Percentiles rank a stretch among this genome's conserved stretches.
Evolutionary conservation across 2,797 vertebrate species (phyloP).

Genomic region (Catharus ustulatus): DNA sequence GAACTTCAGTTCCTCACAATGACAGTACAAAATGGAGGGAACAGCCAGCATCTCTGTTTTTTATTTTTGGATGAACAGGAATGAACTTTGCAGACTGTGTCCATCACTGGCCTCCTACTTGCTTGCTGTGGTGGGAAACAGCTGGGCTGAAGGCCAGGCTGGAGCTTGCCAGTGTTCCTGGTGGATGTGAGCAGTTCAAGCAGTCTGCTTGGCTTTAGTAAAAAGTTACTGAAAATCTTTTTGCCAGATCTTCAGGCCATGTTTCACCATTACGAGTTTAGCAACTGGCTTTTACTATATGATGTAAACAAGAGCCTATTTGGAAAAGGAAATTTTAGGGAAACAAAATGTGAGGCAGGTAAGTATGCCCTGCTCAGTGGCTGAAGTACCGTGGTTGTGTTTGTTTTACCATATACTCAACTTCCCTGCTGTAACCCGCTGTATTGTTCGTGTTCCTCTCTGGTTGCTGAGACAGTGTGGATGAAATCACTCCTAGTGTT

Average conservation of each 20-base stretch:
- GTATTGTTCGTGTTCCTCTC: fast-evolving
- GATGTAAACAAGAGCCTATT: background rate
- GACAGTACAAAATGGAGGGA: background rate
- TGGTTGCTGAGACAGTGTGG: background rate
- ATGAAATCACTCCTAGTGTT: background rate
- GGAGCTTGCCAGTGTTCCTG: background rate
- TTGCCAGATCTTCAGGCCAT: background rate
- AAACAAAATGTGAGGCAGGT: background rate
- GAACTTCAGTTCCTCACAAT: background rate
- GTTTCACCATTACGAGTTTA: background rate
- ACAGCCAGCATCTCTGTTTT: background rate
- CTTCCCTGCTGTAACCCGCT: background rate
- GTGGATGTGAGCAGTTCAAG: background rate
- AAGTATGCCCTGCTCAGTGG: background rate
- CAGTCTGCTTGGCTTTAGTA: background rate
- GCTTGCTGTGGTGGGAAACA: background rate
- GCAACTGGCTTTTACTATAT: background rate
- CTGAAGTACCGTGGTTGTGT: background rate
- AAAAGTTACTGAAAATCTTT: background rate
- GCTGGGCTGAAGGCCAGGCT: background rate
- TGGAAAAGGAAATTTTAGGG: background rate
- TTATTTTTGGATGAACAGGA: background rate
- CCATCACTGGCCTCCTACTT: background rate
- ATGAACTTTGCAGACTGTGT: fast-evolving
- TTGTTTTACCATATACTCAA: background rate